Conservation (phyloP, 2,888 invertebrate genomes). For the Drosophila barbarae region DNA sequence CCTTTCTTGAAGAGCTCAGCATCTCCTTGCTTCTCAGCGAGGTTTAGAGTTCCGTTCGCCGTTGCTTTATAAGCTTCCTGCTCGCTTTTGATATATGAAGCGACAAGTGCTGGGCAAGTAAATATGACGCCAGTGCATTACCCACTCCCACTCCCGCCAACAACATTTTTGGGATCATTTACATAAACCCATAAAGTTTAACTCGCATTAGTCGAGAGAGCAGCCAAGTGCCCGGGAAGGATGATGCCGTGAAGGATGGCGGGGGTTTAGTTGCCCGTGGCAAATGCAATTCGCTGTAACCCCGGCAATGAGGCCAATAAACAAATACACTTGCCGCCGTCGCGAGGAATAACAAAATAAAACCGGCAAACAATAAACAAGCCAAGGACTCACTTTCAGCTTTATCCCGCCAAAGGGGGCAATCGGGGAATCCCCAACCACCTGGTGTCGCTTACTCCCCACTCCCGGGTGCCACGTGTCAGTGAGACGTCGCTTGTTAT, state of each 20-base stretch:
- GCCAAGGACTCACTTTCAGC: slow-evolving; percentile 33
- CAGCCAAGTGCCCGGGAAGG: slow-evolving; percentile 61
- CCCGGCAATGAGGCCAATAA: slow-evolving; percentile 69
- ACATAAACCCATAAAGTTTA: slow-evolving; percentile 68
- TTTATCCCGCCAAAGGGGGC: slow-evolving; percentile 43
- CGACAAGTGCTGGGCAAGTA: slow-evolving; percentile 46
- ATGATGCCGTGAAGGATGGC: slow-evolving; percentile 30
- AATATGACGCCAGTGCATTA: slow-evolving; percentile 54
- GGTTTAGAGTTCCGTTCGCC: slow-evolving; percentile 12
- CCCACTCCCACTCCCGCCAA: slow-evolving; percentile 10
- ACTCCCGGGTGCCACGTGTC: slow-evolving; percentile 60
- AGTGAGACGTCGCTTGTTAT: slow-evolving; percentile 69
- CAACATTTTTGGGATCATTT: slow-evolving; percentile 53
- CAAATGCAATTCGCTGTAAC: slow-evolving; percentile 70
- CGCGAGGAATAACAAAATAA: slow-evolving; percentile 33
- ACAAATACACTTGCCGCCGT: slow-evolving; percentile 61
- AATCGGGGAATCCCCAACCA: slow-evolving; percentile 43
- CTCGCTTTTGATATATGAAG: slow-evolving; percentile 66
- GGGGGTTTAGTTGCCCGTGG: slow-evolving; percentile 69
- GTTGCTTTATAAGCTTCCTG: slow-evolving; percentile 38
- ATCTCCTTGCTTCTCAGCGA: neutral
- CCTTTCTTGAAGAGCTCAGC: neutral
- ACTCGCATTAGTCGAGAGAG: slow-evolving; percentile 61
- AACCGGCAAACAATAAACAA: slow-evolving; percentile 48
- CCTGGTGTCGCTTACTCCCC: slow-evolving; percentile 50